Conservation (phyloP, 2,888 invertebrate genomes). For the Amphipyra tragopoginis region DNA sequence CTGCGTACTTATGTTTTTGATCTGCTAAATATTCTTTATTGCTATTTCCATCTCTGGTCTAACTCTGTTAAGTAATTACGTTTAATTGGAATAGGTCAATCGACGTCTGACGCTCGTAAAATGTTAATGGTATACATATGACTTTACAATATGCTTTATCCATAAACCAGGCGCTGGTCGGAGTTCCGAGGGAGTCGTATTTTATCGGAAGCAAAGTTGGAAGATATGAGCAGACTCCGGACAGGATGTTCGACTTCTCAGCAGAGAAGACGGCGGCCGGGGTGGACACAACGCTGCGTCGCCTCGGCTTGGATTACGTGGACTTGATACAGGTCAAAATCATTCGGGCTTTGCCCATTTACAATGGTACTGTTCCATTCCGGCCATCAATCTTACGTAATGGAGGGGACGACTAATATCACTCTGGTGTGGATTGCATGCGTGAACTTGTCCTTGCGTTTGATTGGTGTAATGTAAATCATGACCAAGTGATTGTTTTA, state of each 20-base stretch:
- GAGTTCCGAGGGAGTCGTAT: constrained; percentile 94
- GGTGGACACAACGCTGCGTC: constrained; percentile 93
- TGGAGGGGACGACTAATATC: constrained; percentile 21
- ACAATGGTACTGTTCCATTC: constrained; percentile 1
- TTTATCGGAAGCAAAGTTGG: constrained; percentile 98
- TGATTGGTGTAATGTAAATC: constrained; percentile 2
- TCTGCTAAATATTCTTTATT: too few relatives aligned
- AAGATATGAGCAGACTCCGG: constrained; percentile 93
- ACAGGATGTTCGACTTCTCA: constrained; percentile 96
- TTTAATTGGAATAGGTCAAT: too few relatives aligned
- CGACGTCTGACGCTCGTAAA: too few relatives aligned
- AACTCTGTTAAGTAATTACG: too few relatives aligned
- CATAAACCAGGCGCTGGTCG: constrained; percentile 91
- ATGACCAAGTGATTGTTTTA: too few relatives aligned
- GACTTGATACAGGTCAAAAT: constrained; percentile 95
- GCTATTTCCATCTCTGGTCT: too few relatives aligned
- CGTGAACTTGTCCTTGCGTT: constrained; percentile 38
- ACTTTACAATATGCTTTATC: not conserved
- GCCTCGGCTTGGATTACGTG: constrained; percentile 94
- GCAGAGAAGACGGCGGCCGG: constrained; percentile 93
- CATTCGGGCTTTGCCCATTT: constrained; percentile 13
- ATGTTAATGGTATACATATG: not conserved
- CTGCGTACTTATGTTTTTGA: too few relatives aligned
- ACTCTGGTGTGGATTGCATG: constrained; percentile 2
- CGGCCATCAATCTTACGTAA: constrained; percentile 27